These are phyloP conservation scores for Pristionchus fissidentatus DNA, from an alignment of 2,888 invertebrate genomes.

Conservation along the genomic window DNA sequence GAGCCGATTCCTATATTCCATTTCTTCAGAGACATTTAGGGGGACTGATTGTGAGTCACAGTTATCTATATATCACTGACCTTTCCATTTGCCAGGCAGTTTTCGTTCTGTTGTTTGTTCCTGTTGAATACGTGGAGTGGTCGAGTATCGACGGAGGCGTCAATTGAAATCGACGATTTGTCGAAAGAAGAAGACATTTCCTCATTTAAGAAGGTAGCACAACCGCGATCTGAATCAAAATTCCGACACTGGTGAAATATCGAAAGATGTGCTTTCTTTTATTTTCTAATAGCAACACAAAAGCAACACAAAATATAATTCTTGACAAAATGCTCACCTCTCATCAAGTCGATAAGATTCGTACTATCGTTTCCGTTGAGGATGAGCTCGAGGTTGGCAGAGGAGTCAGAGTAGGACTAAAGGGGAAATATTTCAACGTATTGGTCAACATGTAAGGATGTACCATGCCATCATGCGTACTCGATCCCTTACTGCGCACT, in stretches of 20 bases:
- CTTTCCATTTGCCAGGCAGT: slow-evolving; percentile 35
- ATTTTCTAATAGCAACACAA: background rate
- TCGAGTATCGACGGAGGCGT: background rate
- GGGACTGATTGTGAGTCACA: background rate
- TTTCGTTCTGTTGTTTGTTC: background rate
- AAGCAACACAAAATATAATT: background rate
- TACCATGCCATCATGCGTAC: too few relatives aligned
- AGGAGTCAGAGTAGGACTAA: background rate
- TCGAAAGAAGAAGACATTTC: background rate
- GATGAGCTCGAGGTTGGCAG: background rate
- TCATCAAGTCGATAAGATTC: slow-evolving; percentile 21
- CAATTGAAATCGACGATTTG: too few relatives aligned
- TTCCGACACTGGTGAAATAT: background rate
- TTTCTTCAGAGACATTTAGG: background rate
- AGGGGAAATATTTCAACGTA: background rate
- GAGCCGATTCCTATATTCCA: background rate
- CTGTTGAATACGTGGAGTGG: background rate
- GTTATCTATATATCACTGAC: background rate
- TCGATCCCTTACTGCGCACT: too few relatives aligned
- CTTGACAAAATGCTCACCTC: background rate
- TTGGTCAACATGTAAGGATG: too few relatives aligned
- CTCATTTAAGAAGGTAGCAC: slow-evolving; percentile 20
- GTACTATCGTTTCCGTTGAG: slow-evolving; percentile 14
- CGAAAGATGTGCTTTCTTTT: background rate
- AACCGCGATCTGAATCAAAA: slow-evolving; percentile 13